phyloP scores from a whole-genome alignment of 2,888 invertebrate species.

The Apomyelois bistriatella region DNA sequence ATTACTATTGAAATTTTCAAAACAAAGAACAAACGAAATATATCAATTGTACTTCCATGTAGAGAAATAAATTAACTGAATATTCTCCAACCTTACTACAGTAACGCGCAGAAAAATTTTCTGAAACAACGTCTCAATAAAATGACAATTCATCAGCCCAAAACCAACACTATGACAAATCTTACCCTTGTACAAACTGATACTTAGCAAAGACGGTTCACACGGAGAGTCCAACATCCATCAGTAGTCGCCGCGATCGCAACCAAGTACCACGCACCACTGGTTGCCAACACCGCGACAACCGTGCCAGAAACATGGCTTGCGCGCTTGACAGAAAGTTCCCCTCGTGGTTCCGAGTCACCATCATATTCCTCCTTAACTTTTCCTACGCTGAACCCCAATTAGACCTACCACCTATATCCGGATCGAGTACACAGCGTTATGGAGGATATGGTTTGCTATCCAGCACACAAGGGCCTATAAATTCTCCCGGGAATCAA shows the following conservation, averaged over 20 bases:
- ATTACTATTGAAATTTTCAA: no score
- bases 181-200: conserved; percentile 4
- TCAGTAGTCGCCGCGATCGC: conserved; percentile 65
- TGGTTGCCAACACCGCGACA: conserved; percentile 38
- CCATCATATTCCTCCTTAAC: conserved; percentile 35
- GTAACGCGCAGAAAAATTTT: no score
- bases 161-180: background rate
- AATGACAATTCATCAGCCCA: background rate
- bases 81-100: no score
- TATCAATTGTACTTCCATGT: no score
- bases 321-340: conserved; percentile 43
- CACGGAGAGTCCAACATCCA: conserved; percentile 55
- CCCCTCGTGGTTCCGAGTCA: conserved; percentile 44
- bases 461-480: conserved; percentile 59
- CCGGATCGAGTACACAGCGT: conserved; percentile 44
- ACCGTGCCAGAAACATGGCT: conserved; percentile 55
- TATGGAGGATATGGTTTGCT: conserved; percentile 53
- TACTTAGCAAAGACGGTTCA: conserved; percentile 57
- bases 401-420: conserved; percentile 77
- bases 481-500: conserved; percentile 66
- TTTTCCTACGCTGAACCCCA: conserved; percentile 56
- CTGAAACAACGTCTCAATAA: background rate
- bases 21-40: no score
- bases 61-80: no score
- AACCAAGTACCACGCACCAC: conserved; percentile 65